These are phyloP conservation scores for Poecilus cupreus DNA, from an alignment of 2,888 invertebrate species.

Conservation along the genomic window DNA sequence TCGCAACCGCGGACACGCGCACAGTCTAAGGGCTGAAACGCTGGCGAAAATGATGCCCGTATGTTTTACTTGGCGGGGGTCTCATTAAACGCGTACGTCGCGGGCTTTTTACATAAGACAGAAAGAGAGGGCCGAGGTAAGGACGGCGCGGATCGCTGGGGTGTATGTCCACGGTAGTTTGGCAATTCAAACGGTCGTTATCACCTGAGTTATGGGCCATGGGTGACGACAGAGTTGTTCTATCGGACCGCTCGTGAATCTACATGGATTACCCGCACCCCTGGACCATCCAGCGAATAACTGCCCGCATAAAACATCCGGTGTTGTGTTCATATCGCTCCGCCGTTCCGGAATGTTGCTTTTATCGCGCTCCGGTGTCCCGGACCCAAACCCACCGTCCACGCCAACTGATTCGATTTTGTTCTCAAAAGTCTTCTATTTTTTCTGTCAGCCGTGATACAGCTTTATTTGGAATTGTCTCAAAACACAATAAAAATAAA, in stretches of 20 bases:
- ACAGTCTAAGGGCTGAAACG: conserved; percentile 7
- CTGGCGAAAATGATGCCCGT: conserved; percentile 52
- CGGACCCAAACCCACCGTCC: background rate
- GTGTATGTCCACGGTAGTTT: conserved; percentile 63
- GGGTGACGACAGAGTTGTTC: conserved; percentile 72
- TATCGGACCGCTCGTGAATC: conserved; percentile 62
- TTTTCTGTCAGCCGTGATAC: background rate
- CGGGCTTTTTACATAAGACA: background rate
- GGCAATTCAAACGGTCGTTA: conserved; percentile 72
- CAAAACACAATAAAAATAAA: too few relatives aligned
- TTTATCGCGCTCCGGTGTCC: conserved; percentile 32
- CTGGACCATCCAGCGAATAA: conserved; percentile 30
- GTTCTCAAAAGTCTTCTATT: background rate
- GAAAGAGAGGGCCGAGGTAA: background rate
- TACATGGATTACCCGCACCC: conserved; percentile 57
- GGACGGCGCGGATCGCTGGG: background rate
- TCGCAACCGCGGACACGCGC: background rate
- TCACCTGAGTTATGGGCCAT: conserved; percentile 72
- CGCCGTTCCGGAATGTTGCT: conserved; percentile 42
- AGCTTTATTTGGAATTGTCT: background rate
- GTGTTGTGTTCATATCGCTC: conserved; percentile 54
- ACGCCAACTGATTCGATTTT: conserved; percentile 22
- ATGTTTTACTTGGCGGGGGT: conserved; percentile 50
- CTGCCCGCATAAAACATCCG: conserved; percentile 57
- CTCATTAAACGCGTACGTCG: background rate